phyloP scores from a whole-genome alignment of 2,888 invertebrate species.

The Nycteola revayana region DNA sequence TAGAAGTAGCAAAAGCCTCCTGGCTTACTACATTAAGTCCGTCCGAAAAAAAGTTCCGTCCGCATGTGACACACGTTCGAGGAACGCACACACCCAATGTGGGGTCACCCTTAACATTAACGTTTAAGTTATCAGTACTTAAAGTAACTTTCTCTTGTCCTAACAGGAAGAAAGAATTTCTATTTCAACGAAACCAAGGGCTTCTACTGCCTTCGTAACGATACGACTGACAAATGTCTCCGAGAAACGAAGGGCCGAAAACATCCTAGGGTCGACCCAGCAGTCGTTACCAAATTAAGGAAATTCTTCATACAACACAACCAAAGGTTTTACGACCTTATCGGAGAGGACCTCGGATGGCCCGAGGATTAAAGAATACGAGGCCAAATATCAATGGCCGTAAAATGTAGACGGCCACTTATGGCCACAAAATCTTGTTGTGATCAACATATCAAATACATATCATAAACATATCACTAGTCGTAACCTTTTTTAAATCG shows the following conservation, averaged over 20 bases:
- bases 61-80: too few relatives aligned
- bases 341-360: constrained; percentile 97
- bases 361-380: constrained; percentile 87
- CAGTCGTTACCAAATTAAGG: constrained; percentile 89
- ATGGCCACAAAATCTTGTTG: constrained; percentile 41
- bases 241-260: constrained; percentile 90
- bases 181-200: constrained; percentile 98
- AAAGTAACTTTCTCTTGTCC: constrained; percentile 6
- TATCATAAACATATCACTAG: constrained; percentile 70
- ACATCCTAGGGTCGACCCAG: constrained; percentile 92
- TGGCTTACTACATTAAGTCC: too few relatives aligned
- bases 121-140: background rate
- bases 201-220: constrained; percentile 95
- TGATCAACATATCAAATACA: constrained; percentile 60
- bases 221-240: constrained; percentile 92
- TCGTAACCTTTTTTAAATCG: constrained; percentile 68
- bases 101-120: background rate
- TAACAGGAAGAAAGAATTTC: constrained; percentile 90
- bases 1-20: too few relatives aligned
- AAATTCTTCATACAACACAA: constrained; percentile 96
- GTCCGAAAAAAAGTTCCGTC: too few relatives aligned
- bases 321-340: constrained; percentile 94
- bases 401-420: background rate
- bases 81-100: too few relatives aligned
- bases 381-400: constrained; percentile 5